phyloP scores from a whole-genome alignment of 1,140 invertebrate genomes.

The Microplitis demolitor region DNA sequence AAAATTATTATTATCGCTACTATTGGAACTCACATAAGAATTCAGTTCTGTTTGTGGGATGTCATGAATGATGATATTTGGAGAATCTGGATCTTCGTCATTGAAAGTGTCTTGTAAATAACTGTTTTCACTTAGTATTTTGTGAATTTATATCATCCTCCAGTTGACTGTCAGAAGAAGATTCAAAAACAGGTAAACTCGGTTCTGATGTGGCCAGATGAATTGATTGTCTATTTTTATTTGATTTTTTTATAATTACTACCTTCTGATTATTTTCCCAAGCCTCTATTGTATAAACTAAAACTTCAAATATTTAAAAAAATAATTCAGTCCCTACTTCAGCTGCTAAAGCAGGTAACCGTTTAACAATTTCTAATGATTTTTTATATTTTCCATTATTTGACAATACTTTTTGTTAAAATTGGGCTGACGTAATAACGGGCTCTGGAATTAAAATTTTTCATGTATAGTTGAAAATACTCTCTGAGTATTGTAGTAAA shows the following conservation, averaged over 20 bases:
- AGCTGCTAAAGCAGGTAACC: not conserved
- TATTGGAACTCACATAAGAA: too few species aligned
- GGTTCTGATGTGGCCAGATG: not conserved
- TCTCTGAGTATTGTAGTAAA: too few species aligned
- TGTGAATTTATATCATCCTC: too few species aligned
- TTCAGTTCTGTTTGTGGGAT: too few species aligned
- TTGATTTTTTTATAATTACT: not conserved
- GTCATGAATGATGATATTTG: too few species aligned
- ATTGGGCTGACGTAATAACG: not conserved
- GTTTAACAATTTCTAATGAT: not conserved
- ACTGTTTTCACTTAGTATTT: too few species aligned
- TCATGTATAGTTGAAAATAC: not conserved
- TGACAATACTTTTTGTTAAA: not conserved
- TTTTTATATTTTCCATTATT: not conserved
- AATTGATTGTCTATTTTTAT: too few species aligned
- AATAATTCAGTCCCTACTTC: slow-evolving; percentile 8
- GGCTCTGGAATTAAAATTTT: not conserved
- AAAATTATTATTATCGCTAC: too few species aligned
- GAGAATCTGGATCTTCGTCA: too few species aligned
- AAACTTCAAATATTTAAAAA: not conserved
- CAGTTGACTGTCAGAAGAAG: too few species aligned
- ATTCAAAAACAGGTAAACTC: too few species aligned
- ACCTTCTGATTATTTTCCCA: slow-evolving; percentile 5
- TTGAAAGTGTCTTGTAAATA: too few species aligned
- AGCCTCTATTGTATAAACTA: not conserved